Evolutionary conservation across 2,888 invertebrate genomes (phyloP).

Genomic region (Sinopyrophorus schimmeli): DNA sequence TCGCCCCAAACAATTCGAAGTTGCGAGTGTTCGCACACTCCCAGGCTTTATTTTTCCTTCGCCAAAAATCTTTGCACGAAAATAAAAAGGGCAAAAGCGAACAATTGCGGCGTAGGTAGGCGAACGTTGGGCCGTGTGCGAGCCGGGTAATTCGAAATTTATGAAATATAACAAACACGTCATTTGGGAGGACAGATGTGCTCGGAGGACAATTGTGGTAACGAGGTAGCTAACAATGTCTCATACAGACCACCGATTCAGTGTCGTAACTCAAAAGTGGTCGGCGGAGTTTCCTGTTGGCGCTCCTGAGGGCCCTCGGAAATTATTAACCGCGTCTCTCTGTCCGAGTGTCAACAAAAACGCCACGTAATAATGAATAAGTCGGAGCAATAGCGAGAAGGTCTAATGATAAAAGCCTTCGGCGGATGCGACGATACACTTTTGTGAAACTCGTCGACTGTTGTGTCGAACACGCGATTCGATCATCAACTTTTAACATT

Average conservation of each 20-base stretch:
- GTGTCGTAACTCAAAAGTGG: conserved; percentile 17
- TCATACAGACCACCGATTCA: conserved; percentile 25
- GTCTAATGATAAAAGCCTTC: conserved; percentile 37
- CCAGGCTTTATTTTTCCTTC: too few relatives aligned
- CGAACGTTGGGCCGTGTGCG: conserved; percentile 18
- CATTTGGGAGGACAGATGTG: conserved; percentile 50
- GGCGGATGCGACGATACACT: conserved; percentile 36
- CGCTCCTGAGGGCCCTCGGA: conserved; percentile 10
- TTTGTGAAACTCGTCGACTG: conserved; percentile 35
- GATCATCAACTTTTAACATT: conserved; percentile 42
- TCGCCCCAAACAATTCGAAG: too few relatives aligned
- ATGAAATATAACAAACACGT: conserved; percentile 46
- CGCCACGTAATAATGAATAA: conserved; percentile 28
- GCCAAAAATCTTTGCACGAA: too few relatives aligned
- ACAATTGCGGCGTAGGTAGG: conserved; percentile 22
- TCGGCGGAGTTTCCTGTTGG: conserved; percentile 20
- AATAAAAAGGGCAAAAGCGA: too few relatives aligned
- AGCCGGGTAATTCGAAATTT: conserved; percentile 36
- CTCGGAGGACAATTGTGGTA: conserved; percentile 49
- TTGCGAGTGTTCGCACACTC: too few relatives aligned
- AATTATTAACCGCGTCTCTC: conserved; percentile 25
- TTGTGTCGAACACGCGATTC: conserved; percentile 42
- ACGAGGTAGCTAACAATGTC: conserved; percentile 47
- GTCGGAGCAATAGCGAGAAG: conserved; percentile 33
- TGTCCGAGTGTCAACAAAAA: conserved; percentile 30